Base-by-base conservation (phyloP, 1,140 invertebrate genomes). In the Aethina tumida region DNA sequence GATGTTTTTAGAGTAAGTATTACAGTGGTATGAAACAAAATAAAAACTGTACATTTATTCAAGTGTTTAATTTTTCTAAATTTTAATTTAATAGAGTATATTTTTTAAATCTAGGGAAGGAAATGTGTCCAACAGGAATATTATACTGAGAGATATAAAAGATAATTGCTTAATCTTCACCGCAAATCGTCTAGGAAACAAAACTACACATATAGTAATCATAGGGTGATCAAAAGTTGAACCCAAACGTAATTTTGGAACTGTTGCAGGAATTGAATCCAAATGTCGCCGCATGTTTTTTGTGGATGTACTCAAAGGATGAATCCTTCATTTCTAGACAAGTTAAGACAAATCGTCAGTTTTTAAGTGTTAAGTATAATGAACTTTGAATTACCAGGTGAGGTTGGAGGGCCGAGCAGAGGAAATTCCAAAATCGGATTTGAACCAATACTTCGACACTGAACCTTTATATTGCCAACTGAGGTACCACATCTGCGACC, bases 141-240 rank as follows among this genome's bases (percentile, higher is more conserved):
- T 72, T 0, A 42, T 70, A 5, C 35, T 74, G 6, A 50, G 65
- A 18, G 49, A 64, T 21, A 54, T 67, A 7, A 64, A 70, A 20
- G 45, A 65, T 19, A 60, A 69, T 30, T 67, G 67, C 15, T 69
- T 73, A 38, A 58, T 69, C 14, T 61, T 73, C 36, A 62, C 64
- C 21, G 69, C 70, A 0, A 66, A 71, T 22, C 54, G 40, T 15
- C 51, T 64, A 3, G 69, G 69, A 29, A 58, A 47, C 36, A 73
- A 74, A 56, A 39, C 56, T 3, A 49, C 58, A 2, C 56, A 73
- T 34, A 47, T 73, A 45, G 71, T 71, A 64, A 66, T 55, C 53
- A 22, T 28, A 19, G 4, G 15, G 20, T 21, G 16, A 14, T 15
- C 14, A 5, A 16, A 21, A n/a, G 19, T 17, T 7, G 31, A 8